Base-by-base conservation (phyloP, 2,888 invertebrate species). In the Caprella mutica region DNA sequence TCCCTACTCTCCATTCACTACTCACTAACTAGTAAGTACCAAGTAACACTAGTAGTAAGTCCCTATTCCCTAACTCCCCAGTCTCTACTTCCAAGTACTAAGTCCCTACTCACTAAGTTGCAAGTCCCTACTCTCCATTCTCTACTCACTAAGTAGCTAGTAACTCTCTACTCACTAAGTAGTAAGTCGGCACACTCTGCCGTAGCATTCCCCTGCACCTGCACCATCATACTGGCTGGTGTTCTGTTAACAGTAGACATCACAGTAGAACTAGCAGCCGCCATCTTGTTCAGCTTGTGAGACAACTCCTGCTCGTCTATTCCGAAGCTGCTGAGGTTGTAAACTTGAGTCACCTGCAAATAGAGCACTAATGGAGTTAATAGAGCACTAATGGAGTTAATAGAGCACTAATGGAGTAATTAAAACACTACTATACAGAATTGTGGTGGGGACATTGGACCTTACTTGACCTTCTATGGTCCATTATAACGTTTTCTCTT, bases 171-270 rank as follows among this genome's bases (percentile, higher is more conserved):
- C 58, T 54, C 29, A 64, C 64, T 78, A 60, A 73, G 71, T 9
- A 81, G 70, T 52, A 80, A 69, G 68, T 78, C 77, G 53, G 73
- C 74, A 5, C 80, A 74, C 68, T 76, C 78, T 58, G 75, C 69
- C 58, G 90, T 81, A 78, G 92, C 92, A 74, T 92, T 92, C 8
- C 93, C 93, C 75, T 93, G 93, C 61, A 93, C 80, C 72, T 89
- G 78, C 30, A 93, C 80, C 72, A 88, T 86, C 67, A 83, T 82
- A 29, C 67, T 66, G 3, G 71, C 72, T 55, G 69, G 68, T 68
- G 80, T 81, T 69, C 85, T 83, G 54, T 83, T 84, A 3, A 86
- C 81, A 19, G 81, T 72, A 65, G 82, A 80, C 42, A 82, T 83
- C 53, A 90, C 81, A 30, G 85, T 84, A 58, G 90, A 86, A 68